Conservation (phyloP, 2,113 vertebrate genomes). For the Lichenostomus cassidix region DNA sequence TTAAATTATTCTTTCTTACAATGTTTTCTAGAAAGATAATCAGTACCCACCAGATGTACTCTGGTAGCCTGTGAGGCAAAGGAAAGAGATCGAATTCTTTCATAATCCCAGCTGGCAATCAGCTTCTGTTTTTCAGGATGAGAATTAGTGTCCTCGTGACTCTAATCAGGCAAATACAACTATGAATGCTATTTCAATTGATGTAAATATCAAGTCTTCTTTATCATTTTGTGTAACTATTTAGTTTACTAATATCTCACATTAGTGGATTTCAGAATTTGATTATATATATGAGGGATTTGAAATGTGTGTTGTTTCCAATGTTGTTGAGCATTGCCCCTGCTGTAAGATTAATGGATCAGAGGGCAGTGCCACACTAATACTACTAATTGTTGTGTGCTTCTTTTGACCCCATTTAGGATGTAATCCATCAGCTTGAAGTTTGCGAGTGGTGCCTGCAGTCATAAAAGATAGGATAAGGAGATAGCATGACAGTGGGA, state of each 20-base stretch:
- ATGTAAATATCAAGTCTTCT: not conserved
- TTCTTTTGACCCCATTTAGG: slow-evolving; percentile 10
- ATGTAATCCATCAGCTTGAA: not conserved
- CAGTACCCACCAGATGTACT: not conserved
- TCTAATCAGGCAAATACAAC: slow-evolving; percentile 13
- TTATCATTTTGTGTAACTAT: not conserved
- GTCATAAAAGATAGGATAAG: not conserved
- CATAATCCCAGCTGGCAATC: slow-evolving; percentile 35
- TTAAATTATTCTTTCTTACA: not conserved
- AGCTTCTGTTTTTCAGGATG: slow-evolving; percentile 7
- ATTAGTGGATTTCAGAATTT: not conserved
- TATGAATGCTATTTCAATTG: not conserved
- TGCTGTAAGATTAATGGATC: not conserved
- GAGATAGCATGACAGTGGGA: not conserved
- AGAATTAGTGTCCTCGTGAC: slow-evolving; percentile 19
- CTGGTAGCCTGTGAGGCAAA: not conserved
- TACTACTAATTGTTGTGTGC: slow-evolving; percentile 9
- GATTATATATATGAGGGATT: not conserved
- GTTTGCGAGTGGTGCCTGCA: not conserved
- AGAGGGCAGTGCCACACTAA: not conserved
- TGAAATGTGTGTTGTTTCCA: not conserved
- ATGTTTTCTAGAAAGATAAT: not conserved
- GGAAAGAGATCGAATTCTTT: not conserved
- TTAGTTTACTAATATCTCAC: not conserved
- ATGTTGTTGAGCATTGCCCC: not conserved